These are phyloP conservation scores for Melikaiella ostensackeni DNA, from an alignment of 2,888 invertebrate species.

Conservation along the genomic window DNA sequence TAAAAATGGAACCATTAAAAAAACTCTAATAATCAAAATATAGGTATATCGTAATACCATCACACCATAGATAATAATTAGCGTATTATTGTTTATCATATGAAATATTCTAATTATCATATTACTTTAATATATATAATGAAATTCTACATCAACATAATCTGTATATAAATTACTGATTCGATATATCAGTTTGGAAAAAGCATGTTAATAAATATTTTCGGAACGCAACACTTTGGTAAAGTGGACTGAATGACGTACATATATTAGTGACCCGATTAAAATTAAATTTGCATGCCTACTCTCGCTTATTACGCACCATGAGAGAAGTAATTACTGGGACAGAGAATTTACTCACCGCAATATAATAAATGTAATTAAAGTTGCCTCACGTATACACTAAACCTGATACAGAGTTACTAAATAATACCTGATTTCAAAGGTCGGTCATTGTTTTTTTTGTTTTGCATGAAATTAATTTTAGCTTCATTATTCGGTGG, in stretches of 20 bases:
- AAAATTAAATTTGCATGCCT: slow-evolving; percentile 6
- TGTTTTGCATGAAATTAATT: neutral
- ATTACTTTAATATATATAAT: too few relatives aligned
- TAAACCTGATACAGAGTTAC: slow-evolving; percentile 3
- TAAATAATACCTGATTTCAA: slow-evolving; percentile 11
- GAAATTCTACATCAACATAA: too few relatives aligned
- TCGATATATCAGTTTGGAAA: too few relatives aligned
- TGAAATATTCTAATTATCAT: too few relatives aligned
- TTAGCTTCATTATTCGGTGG: neutral
- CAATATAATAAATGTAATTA: slow-evolving; percentile 29
- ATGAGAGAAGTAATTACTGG: neutral
- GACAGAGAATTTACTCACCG: neutral
- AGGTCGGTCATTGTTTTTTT: neutral
- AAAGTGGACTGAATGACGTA: neutral
- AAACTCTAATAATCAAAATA: too few relatives aligned
- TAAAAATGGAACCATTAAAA: neutral
- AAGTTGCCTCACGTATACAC: slow-evolving; percentile 13
- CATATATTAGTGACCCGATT: neutral
- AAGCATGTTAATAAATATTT: neutral
- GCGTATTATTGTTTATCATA: too few relatives aligned
- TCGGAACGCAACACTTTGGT: neutral
- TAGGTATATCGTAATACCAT: too few relatives aligned
- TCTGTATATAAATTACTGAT: too few relatives aligned
- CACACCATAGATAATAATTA: too few relatives aligned
- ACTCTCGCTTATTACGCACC: neutral